Evolutionary conservation across 2,888 invertebrate species (phyloP).

Genomic region (Poecilus cupreus): DNA sequence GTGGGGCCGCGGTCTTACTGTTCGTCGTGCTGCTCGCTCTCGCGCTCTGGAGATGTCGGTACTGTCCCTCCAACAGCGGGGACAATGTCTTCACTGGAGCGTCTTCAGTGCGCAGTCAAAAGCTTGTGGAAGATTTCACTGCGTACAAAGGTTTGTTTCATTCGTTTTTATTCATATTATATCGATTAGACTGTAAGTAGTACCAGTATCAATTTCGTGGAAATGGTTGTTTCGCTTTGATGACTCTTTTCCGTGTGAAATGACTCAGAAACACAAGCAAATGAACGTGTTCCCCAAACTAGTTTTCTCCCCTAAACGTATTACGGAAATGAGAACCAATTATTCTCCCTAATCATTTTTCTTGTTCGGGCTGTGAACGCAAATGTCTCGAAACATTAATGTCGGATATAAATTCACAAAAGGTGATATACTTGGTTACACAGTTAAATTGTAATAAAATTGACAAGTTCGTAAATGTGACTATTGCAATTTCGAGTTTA

Average conservation of each 20-base stretch:
- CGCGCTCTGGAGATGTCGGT: constrained; percentile 76
- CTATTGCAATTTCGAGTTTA: constrained; percentile 22
- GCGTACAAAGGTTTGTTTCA: constrained; percentile 66
- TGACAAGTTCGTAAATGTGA: constrained; percentile 23
- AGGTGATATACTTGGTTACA: neutral
- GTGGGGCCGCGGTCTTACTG: constrained; percentile 75
- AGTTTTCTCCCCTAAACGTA: constrained; percentile 34
- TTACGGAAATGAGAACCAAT: constrained; percentile 41
- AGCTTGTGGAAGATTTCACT: constrained; percentile 77
- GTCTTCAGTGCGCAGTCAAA: constrained; percentile 77
- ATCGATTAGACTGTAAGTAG: neutral
- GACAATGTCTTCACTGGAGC: constrained; percentile 78
- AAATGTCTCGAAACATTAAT: constrained; percentile 27
- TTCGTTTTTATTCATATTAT: too few relatives aligned
- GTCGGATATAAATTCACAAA: neutral
- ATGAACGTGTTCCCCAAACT: constrained; percentile 20
- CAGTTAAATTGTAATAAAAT: constrained; percentile 17
- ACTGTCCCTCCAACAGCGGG: constrained; percentile 74
- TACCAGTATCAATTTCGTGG: neutral
- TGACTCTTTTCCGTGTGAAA: constrained; percentile 34
- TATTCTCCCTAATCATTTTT: constrained; percentile 40
- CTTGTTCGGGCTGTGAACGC: constrained; percentile 25
- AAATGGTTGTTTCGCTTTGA: neutral
- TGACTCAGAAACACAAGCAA: constrained; percentile 33
- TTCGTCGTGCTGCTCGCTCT: constrained; percentile 75